A percentile compares a stretch with the other conserved stretches of the same genome.
Evolutionary conservation across 2,888 invertebrate species (phyloP).

Genomic region (Frankliniella fusca): DNA sequence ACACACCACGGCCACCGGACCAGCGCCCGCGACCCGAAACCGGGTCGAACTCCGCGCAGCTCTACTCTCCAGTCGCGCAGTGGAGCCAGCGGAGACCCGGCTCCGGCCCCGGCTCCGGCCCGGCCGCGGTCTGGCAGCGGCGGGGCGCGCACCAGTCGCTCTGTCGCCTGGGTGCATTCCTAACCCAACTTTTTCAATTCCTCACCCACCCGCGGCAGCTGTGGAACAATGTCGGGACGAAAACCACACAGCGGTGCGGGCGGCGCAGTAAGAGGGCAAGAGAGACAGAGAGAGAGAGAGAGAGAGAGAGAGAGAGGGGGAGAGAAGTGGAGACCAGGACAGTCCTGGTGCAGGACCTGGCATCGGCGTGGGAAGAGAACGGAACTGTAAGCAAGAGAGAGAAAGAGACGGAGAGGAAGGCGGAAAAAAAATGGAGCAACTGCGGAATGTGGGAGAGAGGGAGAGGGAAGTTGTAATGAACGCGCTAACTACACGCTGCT

Average conservation of each 20-base stretch:
- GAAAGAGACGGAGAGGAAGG: background rate
- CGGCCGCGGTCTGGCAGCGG: background rate
- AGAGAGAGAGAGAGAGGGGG: too few relatives aligned
- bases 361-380: background rate
- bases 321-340: too few relatives aligned
- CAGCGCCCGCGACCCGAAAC: background rate
- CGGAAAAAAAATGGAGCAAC: background rate
- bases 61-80: too few relatives aligned
- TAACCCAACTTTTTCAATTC: conserved; percentile 10
- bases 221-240: background rate
- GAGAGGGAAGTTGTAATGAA: conserved; percentile 1
- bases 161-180: background rate
- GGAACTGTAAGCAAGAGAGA: background rate
- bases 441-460: background rate
- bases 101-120: too few relatives aligned
- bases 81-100: too few relatives aligned
- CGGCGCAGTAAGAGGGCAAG: too few relatives aligned
- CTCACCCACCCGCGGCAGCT: background rate
- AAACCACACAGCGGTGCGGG: too few relatives aligned
- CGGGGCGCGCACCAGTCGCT: background rate
- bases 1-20: background rate
- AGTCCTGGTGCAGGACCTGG: background rate
- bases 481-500: background rate
- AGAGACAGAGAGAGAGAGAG: too few relatives aligned
- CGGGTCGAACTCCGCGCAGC: background rate